A percentile compares a stretch with the other conserved stretches of the same genome.
phyloP scores from a whole-genome alignment of 2,113 vertebrate genomes.

The Dolichallabes microphthalmus region DNA sequence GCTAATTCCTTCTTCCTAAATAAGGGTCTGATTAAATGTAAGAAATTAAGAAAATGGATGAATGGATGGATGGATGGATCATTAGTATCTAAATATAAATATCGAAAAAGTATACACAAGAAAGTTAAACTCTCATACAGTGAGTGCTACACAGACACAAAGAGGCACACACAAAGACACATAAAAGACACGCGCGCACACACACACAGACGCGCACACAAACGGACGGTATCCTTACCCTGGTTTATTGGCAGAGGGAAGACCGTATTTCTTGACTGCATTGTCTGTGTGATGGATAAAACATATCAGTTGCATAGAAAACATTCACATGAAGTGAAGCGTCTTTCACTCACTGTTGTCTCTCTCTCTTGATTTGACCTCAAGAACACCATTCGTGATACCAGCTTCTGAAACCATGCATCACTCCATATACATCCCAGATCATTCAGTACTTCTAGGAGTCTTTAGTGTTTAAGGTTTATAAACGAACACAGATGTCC shows the following conservation, averaged over 20 bases:
- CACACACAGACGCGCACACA: neutral
- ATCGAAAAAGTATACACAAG: neutral
- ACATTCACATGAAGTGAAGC: neutral
- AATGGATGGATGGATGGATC: too few species aligned
- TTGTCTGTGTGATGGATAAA: slow-evolving; percentile 68
- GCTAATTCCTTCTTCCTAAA: neutral
- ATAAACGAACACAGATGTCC: slow-evolving; percentile 45
- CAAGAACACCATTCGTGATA: slow-evolving; percentile 30
- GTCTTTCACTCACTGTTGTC: neutral
- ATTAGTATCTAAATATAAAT: neutral
- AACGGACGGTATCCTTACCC: slow-evolving; percentile 73
- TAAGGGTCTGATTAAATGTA: too few species aligned
- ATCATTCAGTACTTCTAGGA: slow-evolving; percentile 19
- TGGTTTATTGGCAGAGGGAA: slow-evolving; percentile 70
- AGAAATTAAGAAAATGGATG: too few species aligned
- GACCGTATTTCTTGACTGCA: slow-evolving; percentile 70
- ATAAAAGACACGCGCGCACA: neutral
- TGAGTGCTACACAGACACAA: neutral
- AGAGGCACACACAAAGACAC: too few species aligned
- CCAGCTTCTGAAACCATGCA: slow-evolving; percentile 23
- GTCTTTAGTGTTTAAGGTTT: slow-evolving; percentile 44
- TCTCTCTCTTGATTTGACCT: slow-evolving; percentile 2
- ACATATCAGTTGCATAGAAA: slow-evolving; percentile 26
- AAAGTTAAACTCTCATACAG: neutral
- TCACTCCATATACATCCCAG: slow-evolving; percentile 46